Evolutionary conservation across 23 tunicate genomes (phyloP).

Genomic region (Aplidium turbinatum): DNA sequence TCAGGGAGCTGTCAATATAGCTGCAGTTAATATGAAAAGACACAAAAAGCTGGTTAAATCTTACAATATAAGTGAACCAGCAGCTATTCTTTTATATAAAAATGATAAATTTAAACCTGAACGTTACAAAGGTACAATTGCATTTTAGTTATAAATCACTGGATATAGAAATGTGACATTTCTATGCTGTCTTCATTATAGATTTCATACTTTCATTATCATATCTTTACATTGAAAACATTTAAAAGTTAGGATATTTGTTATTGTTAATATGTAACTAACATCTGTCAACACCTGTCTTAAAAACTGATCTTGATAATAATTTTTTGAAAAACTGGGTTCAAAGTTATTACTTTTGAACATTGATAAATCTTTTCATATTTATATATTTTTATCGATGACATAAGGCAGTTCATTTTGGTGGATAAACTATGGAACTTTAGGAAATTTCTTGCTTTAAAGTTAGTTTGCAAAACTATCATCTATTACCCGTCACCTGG

Average conservation of each 20-base stretch:
- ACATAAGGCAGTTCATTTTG: too few species aligned
- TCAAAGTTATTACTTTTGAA: too few species aligned
- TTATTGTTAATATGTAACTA: background rate
- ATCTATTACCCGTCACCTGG: too few species aligned
- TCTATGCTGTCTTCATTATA: background rate
- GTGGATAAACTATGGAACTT: too few species aligned
- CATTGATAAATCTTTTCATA: too few species aligned
- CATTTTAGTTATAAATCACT: background rate
- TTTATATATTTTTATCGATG: too few species aligned
- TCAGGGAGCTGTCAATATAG: constrained; percentile 72
- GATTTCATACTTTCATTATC: background rate
- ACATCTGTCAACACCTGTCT: constrained; percentile 3
- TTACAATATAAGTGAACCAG: constrained; percentile 53
- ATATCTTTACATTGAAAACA: background rate
- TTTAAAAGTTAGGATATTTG: background rate
- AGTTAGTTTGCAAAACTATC: too few species aligned
- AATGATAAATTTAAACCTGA: constrained; percentile 49
- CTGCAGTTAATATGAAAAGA: constrained; percentile 50
- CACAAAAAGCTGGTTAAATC: constrained; percentile 41
- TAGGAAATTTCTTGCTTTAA: too few species aligned
- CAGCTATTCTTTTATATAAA: constrained; percentile 52
- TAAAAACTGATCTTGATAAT: background rate
- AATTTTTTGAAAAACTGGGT: background rate
- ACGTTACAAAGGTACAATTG: constrained; percentile 51
- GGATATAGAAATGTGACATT: background rate